Percentiles rank a stretch among this genome's conserved stretches.
These are phyloP conservation scores for Grammomys dolichurus DNA, from an alignment of 2,113 vertebrate species.

Conservation along the genomic window DNA sequence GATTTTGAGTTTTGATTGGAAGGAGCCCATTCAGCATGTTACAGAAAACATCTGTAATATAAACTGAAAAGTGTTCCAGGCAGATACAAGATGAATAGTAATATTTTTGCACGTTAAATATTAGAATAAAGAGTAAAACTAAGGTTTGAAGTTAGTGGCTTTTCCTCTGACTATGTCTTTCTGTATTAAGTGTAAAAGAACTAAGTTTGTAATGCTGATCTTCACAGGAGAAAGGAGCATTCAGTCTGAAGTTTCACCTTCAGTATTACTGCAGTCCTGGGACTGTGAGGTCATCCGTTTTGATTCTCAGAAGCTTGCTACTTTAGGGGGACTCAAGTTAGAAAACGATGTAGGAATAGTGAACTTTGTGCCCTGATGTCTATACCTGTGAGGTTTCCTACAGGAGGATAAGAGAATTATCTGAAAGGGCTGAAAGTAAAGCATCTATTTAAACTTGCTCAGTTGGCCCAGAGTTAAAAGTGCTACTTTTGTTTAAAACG, in stretches of 20 bases:
- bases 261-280: not conserved
- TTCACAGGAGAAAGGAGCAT: conserved; percentile 11
- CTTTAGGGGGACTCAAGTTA: conserved; percentile 19
- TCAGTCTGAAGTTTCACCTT: not conserved
- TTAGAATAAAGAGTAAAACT: not conserved
- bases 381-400: not conserved
- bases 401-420: not conserved
- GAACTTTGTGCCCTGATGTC: not conserved
- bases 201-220: not conserved
- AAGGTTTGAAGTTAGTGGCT: not conserved
- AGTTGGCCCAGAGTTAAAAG: not conserved
- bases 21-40: conserved; percentile 6
- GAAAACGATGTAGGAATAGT: not conserved
- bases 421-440: conserved; percentile 18
- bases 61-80: conserved; percentile 32
- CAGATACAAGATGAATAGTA: not conserved
- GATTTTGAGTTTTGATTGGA: conserved; percentile 45
- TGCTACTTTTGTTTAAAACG: not conserved
- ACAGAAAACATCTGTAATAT: conserved; percentile 24
- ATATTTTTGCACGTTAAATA: conserved; percentile 25
- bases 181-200: not conserved
- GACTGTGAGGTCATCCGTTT: not conserved
- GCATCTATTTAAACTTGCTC: conserved; percentile 5
- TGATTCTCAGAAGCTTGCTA: not conserved
- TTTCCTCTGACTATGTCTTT: conserved; percentile 29